These are phyloP conservation scores for Oncorhynchus tshawytscha DNA, from an alignment of 2,113 vertebrate genomes.

Conservation along the genomic window DNA sequence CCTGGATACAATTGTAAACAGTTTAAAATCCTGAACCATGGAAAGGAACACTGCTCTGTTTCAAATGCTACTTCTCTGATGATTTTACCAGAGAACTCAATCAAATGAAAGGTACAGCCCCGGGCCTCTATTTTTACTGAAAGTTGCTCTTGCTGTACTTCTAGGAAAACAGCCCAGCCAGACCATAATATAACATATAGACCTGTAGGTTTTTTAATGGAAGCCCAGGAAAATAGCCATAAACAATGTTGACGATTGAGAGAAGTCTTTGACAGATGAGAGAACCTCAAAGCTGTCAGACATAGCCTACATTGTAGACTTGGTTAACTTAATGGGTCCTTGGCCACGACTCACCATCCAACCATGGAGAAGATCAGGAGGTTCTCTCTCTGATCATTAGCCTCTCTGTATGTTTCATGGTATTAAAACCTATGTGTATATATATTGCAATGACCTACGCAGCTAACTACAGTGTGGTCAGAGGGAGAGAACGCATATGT, in stretches of 20 bases:
- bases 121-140: neutral
- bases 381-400: no score
- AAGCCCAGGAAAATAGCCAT: conserved; percentile 3
- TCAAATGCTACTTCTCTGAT: neutral
- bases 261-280: conserved; percentile 5
- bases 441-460: no score
- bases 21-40: neutral
- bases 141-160: neutral
- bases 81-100: neutral
- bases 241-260: conserved; percentile 12
- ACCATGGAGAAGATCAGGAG: neutral
- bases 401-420: no score
- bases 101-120: neutral
- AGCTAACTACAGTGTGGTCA: no score
- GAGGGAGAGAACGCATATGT: no score
- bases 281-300: neutral
- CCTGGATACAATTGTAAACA: neutral
- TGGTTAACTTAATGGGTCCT: neutral
- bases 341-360: neutral
- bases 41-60: neutral
- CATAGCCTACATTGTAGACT: neutral
- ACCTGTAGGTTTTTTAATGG: neutral
- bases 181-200: neutral
- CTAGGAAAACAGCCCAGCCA: neutral
- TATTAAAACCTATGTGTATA: no score